Base-by-base conservation (phyloP, 1,140 invertebrate species). In the Drosophila busckii region DNA sequence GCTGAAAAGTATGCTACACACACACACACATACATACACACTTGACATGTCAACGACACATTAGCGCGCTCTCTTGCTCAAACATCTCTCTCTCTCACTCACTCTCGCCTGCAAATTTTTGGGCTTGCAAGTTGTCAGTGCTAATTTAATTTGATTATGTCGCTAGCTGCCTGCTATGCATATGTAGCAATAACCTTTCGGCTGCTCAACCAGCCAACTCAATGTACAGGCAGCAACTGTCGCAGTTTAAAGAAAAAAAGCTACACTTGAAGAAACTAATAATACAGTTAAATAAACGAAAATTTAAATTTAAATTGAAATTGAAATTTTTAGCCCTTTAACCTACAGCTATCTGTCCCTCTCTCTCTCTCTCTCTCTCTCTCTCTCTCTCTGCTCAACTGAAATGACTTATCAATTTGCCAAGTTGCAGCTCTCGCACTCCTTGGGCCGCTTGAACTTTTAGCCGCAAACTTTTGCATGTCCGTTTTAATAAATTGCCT, bases 101-200 rank as follows among this genome's bases (percentile, higher is more conserved):
- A n/a, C n/a, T n/a, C n/a, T n/a, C 41, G 48, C 28, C 32, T 60
- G 58, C 61, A 78, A 76, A 76, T 76, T 66, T 62, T 78, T 76
- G 78, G 56, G 71, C 67, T 62, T 67, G 58, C 56, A 70, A 63
- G 44, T 78, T 78, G 71, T 52, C 71, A 78, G 71, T n/a, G n/a
- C 71, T 78, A 70, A 78, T 78, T 70, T 78, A 78, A 78, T 78
- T 67, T 61, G 50, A 58, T 58, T 58, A 58, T 28, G 8, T 12
- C 22, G n/a, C n/a, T n/a, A 20, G 44, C 40, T 35, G 10, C 45
- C 20, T 5, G 13, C 15, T 8, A 25, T 12, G 23, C 12, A 37
- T 31, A 26, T 38, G 46, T 42, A 12, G 9, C 13, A 32, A 23
- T 22, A 38, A n/a, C n/a, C n/a, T n/a, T n/a, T n/a, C n/a, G n/a